Conservation (phyloP, 1,140 invertebrate species). For the Camponotus vicinus region DNA sequence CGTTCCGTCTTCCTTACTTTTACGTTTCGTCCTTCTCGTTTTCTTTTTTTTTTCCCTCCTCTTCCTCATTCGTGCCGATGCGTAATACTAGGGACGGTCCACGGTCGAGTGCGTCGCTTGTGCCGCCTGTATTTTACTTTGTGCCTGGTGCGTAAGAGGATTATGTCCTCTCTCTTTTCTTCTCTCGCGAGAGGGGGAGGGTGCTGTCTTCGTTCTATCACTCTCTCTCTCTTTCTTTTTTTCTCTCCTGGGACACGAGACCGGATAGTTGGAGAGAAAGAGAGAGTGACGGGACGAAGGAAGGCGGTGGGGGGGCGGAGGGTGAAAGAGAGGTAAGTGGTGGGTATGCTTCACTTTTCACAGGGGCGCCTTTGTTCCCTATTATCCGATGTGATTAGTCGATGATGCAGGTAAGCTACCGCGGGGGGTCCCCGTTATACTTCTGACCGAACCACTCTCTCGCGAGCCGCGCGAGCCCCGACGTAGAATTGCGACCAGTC, state of each 20-base stretch:
- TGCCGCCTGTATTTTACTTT: slow-evolving; percentile 83
- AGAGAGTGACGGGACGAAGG: slow-evolving; percentile 12
- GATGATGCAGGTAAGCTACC: slow-evolving; percentile 86
- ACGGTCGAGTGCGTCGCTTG: slow-evolving; percentile 71
- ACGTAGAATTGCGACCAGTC: slow-evolving; percentile 66
- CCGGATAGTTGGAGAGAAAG: slow-evolving; percentile 26
- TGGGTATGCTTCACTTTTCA: slow-evolving; percentile 84
- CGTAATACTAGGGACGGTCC: slow-evolving; percentile 76
- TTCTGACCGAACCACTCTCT: slow-evolving; percentile 70
- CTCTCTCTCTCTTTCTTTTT: slow-evolving; percentile 35
- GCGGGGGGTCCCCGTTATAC: slow-evolving; percentile 85
- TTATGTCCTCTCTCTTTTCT: slow-evolving; percentile 75
- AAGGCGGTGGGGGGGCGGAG: not conserved
- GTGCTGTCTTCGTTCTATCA: slow-evolving; percentile 8
- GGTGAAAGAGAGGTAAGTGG: slow-evolving; percentile 78
- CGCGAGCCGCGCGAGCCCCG: slow-evolving; percentile 71
- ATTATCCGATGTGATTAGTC: slow-evolving; percentile 86
- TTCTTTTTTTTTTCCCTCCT: slow-evolving; percentile 19
- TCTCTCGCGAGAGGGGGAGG: not conserved
- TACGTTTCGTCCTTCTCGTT: slow-evolving; percentile 63
- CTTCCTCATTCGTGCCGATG: slow-evolving; percentile 68
- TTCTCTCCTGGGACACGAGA: slow-evolving; percentile 19
- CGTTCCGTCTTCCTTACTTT: slow-evolving; percentile 48
- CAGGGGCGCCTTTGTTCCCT: slow-evolving; percentile 83
- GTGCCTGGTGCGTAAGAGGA: slow-evolving; percentile 84